Evolutionary conservation across 1,140 invertebrate genomes (phyloP), one percentile per base, ranked within the genome.

Genomic region (Druon quercuslanigerum): DNA sequence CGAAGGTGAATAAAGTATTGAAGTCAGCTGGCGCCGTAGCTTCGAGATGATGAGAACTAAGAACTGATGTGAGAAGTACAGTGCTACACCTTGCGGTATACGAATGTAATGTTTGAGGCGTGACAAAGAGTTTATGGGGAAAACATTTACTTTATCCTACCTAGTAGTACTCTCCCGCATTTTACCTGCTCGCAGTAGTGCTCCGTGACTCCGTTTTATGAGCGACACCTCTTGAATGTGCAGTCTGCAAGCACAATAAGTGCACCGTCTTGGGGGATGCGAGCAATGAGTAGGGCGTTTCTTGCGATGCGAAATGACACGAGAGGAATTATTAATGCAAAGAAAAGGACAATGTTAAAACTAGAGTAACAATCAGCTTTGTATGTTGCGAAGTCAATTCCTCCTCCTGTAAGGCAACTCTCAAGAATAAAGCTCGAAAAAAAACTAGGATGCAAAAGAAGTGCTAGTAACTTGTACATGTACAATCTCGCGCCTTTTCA

Each of bases 291-390:
- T 19, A 54, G 52, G 17, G 52, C 52, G 52, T 54, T 54, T 54
- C 40, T 54, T 17, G 52, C 52, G 52, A 17, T 54, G 19, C 52
- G 52, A 17, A 54, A 54, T 66, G 25, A 46, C 60, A 6, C 25
- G 33, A 66, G 33, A 66, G 33, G 25, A 40, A 17, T 33, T 40
- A 33, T 40, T 6, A 40, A 33, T 40, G 60, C 25, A 33, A 40
- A 33, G 25, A 40, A 66, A 25, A 66, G 60, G 25, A 19, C 20
- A 66, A 40, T 66, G 52, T 54, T 54, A 19, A 54, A 54, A 54
- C 52, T 54, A 54, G 52, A 54, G 52, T 54, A 54, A 54, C 52
- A 54, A 54, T 54, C 52, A 54, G 52, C 52, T 54, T 54, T 54
- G 17, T 54, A 17, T 9, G 9, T n/a, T 7, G 52, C n/a, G 52